A percentile compares a stretch with the other conserved stretches of the same genome.
These are phyloP conservation scores for Malurus elegans DNA, from an alignment of 2,113 vertebrate genomes.

Conservation along the genomic window DNA sequence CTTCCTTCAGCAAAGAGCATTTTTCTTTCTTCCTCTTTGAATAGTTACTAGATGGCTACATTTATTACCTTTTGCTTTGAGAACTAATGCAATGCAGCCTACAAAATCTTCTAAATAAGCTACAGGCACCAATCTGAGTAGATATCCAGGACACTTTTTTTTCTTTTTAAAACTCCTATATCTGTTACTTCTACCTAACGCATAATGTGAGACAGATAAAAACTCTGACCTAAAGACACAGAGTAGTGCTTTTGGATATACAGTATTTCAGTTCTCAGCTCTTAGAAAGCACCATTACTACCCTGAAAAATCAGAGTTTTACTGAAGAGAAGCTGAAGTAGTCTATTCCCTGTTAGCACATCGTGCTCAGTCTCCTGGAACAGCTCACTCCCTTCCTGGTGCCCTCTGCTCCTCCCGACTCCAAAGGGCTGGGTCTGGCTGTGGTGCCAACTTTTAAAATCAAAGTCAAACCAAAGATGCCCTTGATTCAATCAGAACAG, in stretches of 20 bases:
- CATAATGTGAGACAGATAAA: background rate
- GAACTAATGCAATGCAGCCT: background rate
- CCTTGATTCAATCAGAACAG: background rate
- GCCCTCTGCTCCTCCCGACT: background rate
- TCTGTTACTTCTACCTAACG: background rate
- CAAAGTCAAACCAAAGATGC: background rate
- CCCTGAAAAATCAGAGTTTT: background rate
- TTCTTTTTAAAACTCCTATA: background rate
- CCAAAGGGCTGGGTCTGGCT: background rate
- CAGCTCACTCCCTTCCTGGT: accelerated
- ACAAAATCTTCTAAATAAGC: background rate
- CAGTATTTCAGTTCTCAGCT: background rate
- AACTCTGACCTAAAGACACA: background rate
- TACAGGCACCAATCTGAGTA: background rate
- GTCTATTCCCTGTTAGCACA: background rate
- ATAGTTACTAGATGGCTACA: background rate
- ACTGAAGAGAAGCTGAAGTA: background rate
- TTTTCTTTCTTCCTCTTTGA: background rate
- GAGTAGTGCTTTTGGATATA: background rate
- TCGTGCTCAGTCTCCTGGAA: background rate
- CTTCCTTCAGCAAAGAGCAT: background rate
- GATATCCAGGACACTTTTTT: background rate
- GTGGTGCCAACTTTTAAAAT: background rate
- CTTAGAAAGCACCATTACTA: background rate
- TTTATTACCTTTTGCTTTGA: background rate